A percentile compares a stretch with the other conserved stretches of the same genome.
Conservation (phyloP, 2,888 invertebrate species). For the Patella caerulea region DNA sequence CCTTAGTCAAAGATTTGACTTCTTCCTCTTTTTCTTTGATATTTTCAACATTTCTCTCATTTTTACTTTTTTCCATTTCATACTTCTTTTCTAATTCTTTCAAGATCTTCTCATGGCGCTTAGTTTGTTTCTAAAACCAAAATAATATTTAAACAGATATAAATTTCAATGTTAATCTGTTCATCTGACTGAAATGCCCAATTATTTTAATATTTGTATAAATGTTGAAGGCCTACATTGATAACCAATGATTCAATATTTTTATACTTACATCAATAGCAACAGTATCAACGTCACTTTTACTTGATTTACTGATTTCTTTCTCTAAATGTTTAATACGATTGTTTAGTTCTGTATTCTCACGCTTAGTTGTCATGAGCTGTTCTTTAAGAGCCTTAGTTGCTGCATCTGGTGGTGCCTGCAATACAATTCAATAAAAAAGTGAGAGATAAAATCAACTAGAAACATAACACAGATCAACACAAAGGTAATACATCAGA, state of each 20-base stretch:
- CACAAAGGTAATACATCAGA: neutral
- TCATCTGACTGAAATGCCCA: too few relatives aligned
- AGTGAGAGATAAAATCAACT: neutral
- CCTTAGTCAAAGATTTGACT: constrained; percentile 53
- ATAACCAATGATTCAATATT: neutral
- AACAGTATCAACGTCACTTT: constrained; percentile 39
- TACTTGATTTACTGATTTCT: constrained; percentile 46
- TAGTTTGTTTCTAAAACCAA: constrained; percentile 36
- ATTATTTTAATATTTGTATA: too few relatives aligned
- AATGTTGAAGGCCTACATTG: too few relatives aligned
- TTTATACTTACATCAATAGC: constrained; percentile 45
- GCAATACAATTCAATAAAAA: neutral
- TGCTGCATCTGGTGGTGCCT: constrained; percentile 33
- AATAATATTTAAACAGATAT: neutral
- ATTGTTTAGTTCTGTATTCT: constrained; percentile 57
- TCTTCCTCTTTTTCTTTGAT: constrained; percentile 59
- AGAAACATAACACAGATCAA: neutral
- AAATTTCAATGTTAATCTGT: neutral
- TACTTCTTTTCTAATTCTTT: constrained; percentile 61
- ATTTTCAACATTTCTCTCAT: constrained; percentile 49
- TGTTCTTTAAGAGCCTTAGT: constrained; percentile 45
- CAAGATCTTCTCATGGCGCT: constrained; percentile 61
- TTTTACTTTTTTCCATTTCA: constrained; percentile 55
- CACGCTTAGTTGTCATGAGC: constrained; percentile 51
- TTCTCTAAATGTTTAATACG: constrained; percentile 60